A percentile compares a stretch with the other conserved stretches of the same genome.
Conservation (phyloP, 2,113 vertebrate genomes). For the Tenrec ecaudatus region DNA sequence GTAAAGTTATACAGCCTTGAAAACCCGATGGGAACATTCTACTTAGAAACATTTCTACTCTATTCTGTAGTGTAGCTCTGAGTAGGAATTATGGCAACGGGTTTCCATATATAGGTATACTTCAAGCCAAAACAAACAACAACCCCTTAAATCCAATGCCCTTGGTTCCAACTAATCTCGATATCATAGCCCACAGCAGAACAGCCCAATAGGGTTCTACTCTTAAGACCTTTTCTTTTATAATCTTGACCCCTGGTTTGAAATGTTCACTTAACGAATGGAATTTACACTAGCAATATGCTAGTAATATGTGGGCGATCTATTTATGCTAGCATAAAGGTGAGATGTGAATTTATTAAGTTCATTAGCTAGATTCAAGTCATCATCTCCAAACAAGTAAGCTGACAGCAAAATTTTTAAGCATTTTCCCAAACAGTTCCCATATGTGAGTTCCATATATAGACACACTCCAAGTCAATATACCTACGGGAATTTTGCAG, state of each 20-base stretch:
- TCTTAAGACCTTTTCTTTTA: neutral
- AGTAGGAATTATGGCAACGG: neutral
- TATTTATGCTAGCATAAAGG: slow-evolving; percentile 4
- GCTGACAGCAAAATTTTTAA: neutral
- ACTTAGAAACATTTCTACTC: neutral
- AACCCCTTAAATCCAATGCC: neutral
- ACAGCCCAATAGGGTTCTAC: neutral
- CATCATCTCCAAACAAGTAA: neutral
- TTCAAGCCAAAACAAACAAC: too few species aligned
- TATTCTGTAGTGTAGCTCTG: neutral
- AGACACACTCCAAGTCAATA: slow-evolving; percentile 40
- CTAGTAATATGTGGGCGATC: neutral
- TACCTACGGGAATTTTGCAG: slow-evolving; percentile 59
- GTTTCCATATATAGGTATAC: too few species aligned
- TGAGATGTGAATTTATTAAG: neutral
- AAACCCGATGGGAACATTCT: neutral
- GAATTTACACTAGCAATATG: neutral
- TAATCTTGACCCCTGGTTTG: neutral
- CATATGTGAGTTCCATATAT: slow-evolving; percentile 45
- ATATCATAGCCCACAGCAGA: too few species aligned
- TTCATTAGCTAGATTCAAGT: neutral
- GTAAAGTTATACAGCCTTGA: neutral
- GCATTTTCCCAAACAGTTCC: neutral
- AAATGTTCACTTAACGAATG: neutral
- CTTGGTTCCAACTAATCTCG: neutral